Evolutionary conservation across 1,140 invertebrate species (phyloP).

Genomic region (Ceratina japonica): DNA sequence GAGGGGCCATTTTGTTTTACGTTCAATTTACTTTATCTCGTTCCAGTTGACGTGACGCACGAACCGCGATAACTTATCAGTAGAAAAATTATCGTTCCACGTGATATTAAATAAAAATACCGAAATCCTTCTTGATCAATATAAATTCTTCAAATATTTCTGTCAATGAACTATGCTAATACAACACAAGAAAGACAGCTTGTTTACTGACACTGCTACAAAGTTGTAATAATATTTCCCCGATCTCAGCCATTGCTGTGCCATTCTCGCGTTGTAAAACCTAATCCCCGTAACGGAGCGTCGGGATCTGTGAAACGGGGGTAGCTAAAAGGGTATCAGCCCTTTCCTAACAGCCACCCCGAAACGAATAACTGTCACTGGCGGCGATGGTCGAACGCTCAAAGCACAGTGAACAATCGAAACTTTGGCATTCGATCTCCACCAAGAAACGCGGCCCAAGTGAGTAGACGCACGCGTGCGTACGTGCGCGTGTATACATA

Average conservation of each 20-base stretch:
- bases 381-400: constrained; percentile 60
- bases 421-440: constrained; percentile 61
- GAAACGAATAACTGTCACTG: constrained; percentile 69
- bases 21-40: constrained; percentile 26
- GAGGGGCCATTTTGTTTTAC: background rate
- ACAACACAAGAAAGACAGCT: too few relatives aligned
- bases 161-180: too few relatives aligned
- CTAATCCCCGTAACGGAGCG: constrained; percentile 6
- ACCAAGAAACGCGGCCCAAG: background rate
- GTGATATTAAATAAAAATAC: background rate
- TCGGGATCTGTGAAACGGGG: constrained; percentile 35
- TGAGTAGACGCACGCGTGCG: too few relatives aligned
- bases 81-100: background rate
- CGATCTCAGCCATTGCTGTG: background rate
- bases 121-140: too few relatives aligned
- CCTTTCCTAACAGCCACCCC: constrained; percentile 36
- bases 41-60: constrained; percentile 9
- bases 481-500: background rate
- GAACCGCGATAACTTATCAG: constrained; percentile 12
- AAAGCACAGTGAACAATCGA: constrained; percentile 66
- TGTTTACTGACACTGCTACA: too few relatives aligned
- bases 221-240: background rate
- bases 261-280: constrained; percentile 13
- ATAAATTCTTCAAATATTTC: too few relatives aligned
- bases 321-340: constrained; percentile 18